These are phyloP conservation scores for Epistrophe grossulariae DNA, from an alignment of 2,888 invertebrate species.

Conservation along the genomic window DNA sequence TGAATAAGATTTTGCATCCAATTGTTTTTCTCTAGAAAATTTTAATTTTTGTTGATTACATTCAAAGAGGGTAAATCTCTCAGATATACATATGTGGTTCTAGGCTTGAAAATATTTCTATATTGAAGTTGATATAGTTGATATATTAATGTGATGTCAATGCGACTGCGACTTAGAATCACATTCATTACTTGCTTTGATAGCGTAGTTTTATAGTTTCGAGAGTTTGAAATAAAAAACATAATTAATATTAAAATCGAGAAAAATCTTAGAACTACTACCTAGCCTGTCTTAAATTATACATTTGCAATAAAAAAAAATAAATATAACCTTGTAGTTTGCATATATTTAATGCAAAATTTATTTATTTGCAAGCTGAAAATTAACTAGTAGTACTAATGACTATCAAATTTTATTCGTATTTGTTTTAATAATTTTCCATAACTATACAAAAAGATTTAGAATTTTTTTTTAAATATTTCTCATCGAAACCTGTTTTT, in stretches of 20 bases:
- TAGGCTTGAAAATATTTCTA: no score
- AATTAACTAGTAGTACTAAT: slow-evolving; percentile 3
- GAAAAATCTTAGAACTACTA: background rate
- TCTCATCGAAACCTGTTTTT: background rate
- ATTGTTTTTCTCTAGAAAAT: no score
- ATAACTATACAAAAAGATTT: background rate
- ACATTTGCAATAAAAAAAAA: background rate
- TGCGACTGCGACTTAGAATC: background rate
- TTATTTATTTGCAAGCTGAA: background rate
- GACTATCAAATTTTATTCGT: background rate
- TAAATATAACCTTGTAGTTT: background rate
- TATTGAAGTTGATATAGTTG: no score
- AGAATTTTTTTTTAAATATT: background rate
- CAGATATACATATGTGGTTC: no score
- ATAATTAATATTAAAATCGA: background rate
- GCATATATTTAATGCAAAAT: background rate
- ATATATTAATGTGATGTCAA: no score
- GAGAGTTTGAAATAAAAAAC: background rate
- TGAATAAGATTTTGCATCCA: no score
- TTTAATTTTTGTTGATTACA: no score
- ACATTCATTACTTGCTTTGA: background rate
- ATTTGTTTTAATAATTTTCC: slow-evolving; percentile 24
- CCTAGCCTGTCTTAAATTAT: background rate
- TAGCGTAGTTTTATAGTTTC: background rate
- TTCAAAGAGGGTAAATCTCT: no score